Evolutionary conservation across 2,797 vertebrate genomes (phyloP).

Genomic region (Discoglossus pictus): DNA sequence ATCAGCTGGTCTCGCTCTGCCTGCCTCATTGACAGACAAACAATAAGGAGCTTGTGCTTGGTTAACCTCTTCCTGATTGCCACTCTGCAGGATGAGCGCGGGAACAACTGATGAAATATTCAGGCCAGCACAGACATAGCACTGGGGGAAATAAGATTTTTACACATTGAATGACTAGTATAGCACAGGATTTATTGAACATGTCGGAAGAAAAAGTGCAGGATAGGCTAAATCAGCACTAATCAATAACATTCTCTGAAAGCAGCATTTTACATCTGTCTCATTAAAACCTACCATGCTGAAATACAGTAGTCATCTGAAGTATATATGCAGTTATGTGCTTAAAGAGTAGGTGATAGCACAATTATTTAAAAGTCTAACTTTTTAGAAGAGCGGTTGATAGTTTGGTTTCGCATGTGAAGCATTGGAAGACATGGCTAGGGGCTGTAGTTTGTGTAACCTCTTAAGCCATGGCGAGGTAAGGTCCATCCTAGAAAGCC

Average conservation of each 20-base stretch:
- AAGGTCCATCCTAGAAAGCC: too few relatives aligned
- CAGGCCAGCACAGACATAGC: not conserved
- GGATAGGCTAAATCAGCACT: not conserved
- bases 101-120: not conserved
- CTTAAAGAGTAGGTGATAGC: too few relatives aligned
- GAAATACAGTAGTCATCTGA: not conserved
- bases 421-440: too few relatives aligned
- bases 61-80: slow-evolving; percentile 35
- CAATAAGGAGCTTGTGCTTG: slow-evolving; percentile 43
- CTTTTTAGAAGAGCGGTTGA: too few relatives aligned
- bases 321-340: too few relatives aligned
- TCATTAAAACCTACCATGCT: slow-evolving; percentile 2
- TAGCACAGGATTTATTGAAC: slow-evolving; percentile 20
- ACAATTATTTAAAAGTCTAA: too few relatives aligned
- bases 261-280: not conserved
- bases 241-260: not conserved
- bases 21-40: slow-evolving; percentile 45
- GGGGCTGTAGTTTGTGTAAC: too few relatives aligned
- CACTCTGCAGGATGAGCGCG: not conserved
- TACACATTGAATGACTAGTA: not conserved
- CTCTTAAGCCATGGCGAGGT: too few relatives aligned
- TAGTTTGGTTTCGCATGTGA: too few relatives aligned
- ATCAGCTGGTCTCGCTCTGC: slow-evolving; percentile 42
- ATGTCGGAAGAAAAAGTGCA: not conserved
- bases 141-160: not conserved